Percentiles rank a stretch among this genome's conserved stretches.
Conservation (phyloP, 2,113 vertebrate species). For the Aegithalos caudatus region DNA sequence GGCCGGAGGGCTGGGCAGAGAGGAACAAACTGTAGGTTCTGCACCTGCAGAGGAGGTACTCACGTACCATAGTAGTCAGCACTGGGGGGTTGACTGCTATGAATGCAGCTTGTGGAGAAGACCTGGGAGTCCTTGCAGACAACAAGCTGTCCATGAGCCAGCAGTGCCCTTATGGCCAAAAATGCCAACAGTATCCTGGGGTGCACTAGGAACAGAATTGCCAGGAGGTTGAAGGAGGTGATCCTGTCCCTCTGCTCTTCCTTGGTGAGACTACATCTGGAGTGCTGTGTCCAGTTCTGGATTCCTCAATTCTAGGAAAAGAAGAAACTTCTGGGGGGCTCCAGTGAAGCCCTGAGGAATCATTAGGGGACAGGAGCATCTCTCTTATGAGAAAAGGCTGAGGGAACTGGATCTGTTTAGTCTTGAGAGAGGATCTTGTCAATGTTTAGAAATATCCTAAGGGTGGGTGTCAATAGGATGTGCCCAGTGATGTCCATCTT, state of each 20-base stretch:
- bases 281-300: background rate
- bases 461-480: background rate
- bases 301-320: background rate
- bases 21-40: background rate
- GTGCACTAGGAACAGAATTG: background rate
- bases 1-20: background rate
- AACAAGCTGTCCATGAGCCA: background rate
- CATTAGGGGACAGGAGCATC: rapidly evolving
- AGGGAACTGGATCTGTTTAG: background rate
- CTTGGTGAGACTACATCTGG: background rate
- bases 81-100: background rate
- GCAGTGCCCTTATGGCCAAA: background rate
- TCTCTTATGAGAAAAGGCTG: background rate
- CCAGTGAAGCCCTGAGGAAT: background rate
- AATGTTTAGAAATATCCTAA: background rate
- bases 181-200: background rate
- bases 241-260: background rate
- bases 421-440: background rate
- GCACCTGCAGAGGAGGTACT: too few relatives aligned
- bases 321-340: background rate
- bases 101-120: background rate
- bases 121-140: background rate
- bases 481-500: background rate
- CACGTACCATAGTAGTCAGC: background rate
- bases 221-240: background rate